These are phyloP conservation scores for Gymnobelideus leadbeateri DNA, from an alignment of 2,113 vertebrate genomes.

Conservation along the genomic window DNA sequence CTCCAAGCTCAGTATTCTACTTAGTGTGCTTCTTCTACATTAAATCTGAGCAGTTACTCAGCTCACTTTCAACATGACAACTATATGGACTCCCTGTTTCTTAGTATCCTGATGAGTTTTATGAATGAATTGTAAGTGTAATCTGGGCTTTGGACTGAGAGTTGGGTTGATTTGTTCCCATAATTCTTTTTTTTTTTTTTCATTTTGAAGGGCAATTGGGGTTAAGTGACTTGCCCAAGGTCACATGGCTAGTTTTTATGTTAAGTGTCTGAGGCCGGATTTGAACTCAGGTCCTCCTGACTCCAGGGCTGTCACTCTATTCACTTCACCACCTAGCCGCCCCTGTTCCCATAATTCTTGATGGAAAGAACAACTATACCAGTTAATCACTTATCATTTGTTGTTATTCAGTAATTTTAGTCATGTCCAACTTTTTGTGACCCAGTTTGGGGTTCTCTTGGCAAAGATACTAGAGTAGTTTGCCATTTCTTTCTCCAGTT, in stretches of 20 bases:
- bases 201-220: too few relatives aligned
- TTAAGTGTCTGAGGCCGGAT: too few relatives aligned
- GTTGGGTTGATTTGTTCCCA: neutral
- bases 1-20: neutral
- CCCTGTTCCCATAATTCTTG: neutral
- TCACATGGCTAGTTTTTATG: too few relatives aligned
- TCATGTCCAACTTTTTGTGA: neutral
- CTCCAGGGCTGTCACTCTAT: too few relatives aligned
- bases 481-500: neutral
- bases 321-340: too few relatives aligned
- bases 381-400: neutral
- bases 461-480: neutral
- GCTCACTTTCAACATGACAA: neutral
- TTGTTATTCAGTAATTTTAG: neutral
- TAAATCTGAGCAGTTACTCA: neutral
- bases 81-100: neutral
- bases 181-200: too few relatives aligned
- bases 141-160: fast-evolving
- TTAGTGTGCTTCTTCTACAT: neutral
- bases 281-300: too few relatives aligned
- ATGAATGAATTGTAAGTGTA: neutral
- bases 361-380: neutral
- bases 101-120: too few relatives aligned
- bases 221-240: too few relatives aligned
- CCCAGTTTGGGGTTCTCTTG: neutral